Percentiles rank a stretch among this genome's conserved stretches.
phyloP scores from a whole-genome alignment of 2,113 vertebrate species.

The Charadrius vociferus region DNA sequence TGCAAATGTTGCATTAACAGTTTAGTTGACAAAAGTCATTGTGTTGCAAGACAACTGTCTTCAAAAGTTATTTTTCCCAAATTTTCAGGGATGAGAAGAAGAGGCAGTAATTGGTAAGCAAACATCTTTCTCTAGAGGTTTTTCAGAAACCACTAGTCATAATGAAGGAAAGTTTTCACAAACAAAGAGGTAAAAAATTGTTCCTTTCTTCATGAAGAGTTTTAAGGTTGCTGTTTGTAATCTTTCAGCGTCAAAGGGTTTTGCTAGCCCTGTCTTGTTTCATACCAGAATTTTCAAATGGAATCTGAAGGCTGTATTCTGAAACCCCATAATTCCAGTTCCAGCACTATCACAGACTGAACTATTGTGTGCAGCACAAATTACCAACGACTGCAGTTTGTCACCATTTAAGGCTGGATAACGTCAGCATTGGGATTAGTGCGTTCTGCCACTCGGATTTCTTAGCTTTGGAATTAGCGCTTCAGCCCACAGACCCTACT shows the following conservation, averaged over 20 bases:
- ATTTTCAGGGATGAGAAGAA: not conserved
- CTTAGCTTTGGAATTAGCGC: not conserved
- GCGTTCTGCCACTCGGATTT: fast-evolving
- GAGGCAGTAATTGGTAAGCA: not conserved
- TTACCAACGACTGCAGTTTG: fast-evolving
- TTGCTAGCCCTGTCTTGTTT: not conserved
- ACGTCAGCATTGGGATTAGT: not conserved
- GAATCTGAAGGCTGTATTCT: not conserved
- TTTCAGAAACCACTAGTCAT: not conserved
- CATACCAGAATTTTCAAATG: not conserved
- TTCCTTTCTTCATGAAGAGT: not conserved
- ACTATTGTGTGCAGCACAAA: fast-evolving
- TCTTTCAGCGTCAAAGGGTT: not conserved
- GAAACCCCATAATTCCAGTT: fast-evolving
- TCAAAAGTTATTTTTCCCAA: not conserved
- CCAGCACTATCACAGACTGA: not conserved
- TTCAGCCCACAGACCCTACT: not conserved
- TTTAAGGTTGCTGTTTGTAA: not conserved
- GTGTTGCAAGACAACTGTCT: not conserved
- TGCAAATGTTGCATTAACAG: not conserved
- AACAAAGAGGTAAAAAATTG: fast-evolving
- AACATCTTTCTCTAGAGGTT: not conserved
- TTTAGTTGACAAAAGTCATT: not conserved
- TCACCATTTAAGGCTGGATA: not conserved
- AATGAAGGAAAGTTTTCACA: not conserved